These are phyloP conservation scores for Heliconius himera DNA, from an alignment of 1,140 invertebrate species.

Conservation along the genomic window DNA sequence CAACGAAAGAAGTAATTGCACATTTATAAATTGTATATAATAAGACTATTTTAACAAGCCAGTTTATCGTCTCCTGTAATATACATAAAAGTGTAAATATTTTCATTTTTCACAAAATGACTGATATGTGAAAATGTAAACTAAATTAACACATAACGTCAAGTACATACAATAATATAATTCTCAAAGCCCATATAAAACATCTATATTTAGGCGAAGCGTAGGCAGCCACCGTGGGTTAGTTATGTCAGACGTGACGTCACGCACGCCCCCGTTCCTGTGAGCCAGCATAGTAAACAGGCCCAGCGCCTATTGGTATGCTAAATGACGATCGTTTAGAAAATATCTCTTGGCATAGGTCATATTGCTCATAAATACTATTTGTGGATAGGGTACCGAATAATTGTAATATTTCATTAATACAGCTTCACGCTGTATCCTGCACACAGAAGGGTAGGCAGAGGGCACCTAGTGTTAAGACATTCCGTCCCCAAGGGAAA, in stretches of 20 bases:
- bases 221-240: constrained; percentile 21
- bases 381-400: background rate
- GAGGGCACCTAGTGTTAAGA: too few species aligned
- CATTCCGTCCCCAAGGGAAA: too few species aligned
- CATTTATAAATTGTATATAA: too few species aligned
- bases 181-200: background rate
- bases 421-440: background rate
- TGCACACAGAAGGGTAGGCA: too few species aligned
- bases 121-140: background rate
- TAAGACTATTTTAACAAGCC: too few species aligned
- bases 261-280: constrained; percentile 29
- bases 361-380: background rate
- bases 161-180: too few species aligned
- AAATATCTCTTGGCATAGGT: constrained; percentile 16
- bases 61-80: too few species aligned
- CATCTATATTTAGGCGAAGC: constrained; percentile 16
- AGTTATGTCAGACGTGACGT: constrained; percentile 35
- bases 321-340: constrained; percentile 18
- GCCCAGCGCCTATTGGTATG: constrained; percentile 10
- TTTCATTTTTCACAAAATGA: too few species aligned
- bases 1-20: too few species aligned
- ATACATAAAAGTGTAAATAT: too few species aligned
- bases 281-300: constrained; percentile 25
- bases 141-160: background rate
- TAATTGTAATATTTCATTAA: background rate